Evolutionary conservation across 2,888 invertebrate genomes (phyloP).

Genomic region (Athalia circularis): DNA sequence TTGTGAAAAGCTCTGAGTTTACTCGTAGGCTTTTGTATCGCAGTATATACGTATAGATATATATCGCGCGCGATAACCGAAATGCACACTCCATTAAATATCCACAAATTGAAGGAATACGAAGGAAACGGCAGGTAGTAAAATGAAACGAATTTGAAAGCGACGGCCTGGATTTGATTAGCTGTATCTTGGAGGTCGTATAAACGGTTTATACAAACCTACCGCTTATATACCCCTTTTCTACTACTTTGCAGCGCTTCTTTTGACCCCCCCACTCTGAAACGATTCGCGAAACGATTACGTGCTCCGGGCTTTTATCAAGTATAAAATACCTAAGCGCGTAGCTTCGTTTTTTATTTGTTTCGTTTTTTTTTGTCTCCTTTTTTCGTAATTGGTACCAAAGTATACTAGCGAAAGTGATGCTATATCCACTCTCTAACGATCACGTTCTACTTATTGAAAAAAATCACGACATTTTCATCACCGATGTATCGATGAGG

Average conservation of each 20-base stretch:
- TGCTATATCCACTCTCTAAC: not conserved
- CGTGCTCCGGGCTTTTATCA: constrained; percentile 27
- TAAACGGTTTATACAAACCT: constrained; percentile 16
- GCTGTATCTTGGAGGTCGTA: constrained; percentile 37
- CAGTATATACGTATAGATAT: not conserved
- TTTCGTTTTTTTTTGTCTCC: not conserved
- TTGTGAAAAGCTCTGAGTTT: not conserved
- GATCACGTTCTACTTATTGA: constrained; percentile 19
- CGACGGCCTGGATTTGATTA: constrained; percentile 43
- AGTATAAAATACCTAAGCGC: not conserved
- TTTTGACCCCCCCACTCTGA: not conserved
- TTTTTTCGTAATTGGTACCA: not conserved
- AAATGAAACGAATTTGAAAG: constrained; percentile 41
- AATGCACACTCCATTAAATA: constrained; percentile 17
- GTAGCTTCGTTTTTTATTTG: too few relatives aligned
- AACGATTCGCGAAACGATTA: constrained; percentile 29
- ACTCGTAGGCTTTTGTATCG: not conserved
- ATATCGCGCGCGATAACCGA: too few relatives aligned
- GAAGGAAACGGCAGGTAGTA: constrained; percentile 9
- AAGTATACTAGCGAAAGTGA: not conserved
- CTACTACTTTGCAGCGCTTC: not conserved
- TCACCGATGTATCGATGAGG: constrained; percentile 3
- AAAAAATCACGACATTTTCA: constrained; percentile 24
- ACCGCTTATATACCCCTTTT: not conserved
- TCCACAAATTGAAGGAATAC: constrained; percentile 40